These are phyloP conservation scores for Pterophyllum scalare DNA, from an alignment of 2,113 vertebrate species.

Conservation along the genomic window DNA sequence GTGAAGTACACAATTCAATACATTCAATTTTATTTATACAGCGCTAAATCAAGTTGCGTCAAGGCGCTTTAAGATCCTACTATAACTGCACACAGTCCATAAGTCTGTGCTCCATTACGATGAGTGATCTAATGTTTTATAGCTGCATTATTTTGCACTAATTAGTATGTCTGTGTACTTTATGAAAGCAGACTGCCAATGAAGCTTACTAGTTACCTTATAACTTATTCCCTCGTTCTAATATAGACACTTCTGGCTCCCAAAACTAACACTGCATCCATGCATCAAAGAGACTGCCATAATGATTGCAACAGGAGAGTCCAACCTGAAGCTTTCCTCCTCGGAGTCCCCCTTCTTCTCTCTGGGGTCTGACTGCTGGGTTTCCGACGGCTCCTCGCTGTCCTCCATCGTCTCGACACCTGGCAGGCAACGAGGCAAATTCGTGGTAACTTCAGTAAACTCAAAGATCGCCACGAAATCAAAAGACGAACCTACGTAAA, in stretches of 20 bases:
- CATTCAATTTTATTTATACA: too few species aligned
- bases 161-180: neutral
- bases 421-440: neutral
- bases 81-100: too few species aligned
- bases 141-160: neutral
- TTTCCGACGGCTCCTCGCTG: conserved; percentile 39
- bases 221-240: neutral
- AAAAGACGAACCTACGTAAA: neutral
- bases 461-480: neutral
- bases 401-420: conserved; percentile 65
- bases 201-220: neutral
- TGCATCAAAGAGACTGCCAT: neutral
- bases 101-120: neutral
- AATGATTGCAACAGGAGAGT: neutral
- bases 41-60: too few species aligned
- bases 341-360: neutral
- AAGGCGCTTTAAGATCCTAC: too few species aligned
- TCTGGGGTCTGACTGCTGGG: conserved; percentile 7
- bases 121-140: neutral
- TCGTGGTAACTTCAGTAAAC: neutral
- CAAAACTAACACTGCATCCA: neutral
- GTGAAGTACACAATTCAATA: too few species aligned
- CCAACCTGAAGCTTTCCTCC: conserved; percentile 73
- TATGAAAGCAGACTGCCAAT: neutral
- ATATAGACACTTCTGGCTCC: neutral